Evolutionary conservation across 2,113 vertebrate genomes (phyloP).

Genomic region (Glaucidium brasilianum): DNA sequence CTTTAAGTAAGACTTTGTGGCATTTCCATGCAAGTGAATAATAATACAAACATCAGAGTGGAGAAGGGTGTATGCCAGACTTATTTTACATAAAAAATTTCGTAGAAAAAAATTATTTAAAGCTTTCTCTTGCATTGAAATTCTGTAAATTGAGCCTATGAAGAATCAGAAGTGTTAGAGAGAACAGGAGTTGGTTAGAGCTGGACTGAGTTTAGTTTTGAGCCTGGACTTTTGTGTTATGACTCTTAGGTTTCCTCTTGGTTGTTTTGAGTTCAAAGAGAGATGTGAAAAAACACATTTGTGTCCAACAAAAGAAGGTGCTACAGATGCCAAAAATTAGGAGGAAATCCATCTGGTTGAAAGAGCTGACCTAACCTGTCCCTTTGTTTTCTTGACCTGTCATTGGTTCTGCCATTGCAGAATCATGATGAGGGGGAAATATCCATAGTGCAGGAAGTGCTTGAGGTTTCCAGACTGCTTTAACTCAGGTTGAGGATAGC

Average conservation of each 20-base stretch:
- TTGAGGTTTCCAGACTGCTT: background rate
- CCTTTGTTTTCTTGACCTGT: background rate
- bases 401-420: background rate
- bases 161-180: background rate
- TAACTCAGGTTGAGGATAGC: background rate
- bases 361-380: background rate
- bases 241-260: background rate
- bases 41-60: background rate
- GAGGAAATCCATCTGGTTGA: background rate
- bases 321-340: background rate
- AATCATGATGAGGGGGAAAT: background rate
- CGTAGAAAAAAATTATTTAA: background rate
- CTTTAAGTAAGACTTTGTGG: background rate
- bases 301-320: background rate
- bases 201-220: background rate
- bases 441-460: background rate
- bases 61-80: background rate
- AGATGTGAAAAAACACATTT: background rate
- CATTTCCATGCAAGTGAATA: background rate
- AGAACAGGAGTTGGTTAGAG: background rate
- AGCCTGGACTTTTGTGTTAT: background rate
- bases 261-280: background rate
- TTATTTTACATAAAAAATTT: background rate
- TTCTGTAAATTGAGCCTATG: background rate
- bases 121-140: background rate